phyloP scores from a whole-genome alignment of 2,797 vertebrate genomes.

The Columba guinea region DNA sequence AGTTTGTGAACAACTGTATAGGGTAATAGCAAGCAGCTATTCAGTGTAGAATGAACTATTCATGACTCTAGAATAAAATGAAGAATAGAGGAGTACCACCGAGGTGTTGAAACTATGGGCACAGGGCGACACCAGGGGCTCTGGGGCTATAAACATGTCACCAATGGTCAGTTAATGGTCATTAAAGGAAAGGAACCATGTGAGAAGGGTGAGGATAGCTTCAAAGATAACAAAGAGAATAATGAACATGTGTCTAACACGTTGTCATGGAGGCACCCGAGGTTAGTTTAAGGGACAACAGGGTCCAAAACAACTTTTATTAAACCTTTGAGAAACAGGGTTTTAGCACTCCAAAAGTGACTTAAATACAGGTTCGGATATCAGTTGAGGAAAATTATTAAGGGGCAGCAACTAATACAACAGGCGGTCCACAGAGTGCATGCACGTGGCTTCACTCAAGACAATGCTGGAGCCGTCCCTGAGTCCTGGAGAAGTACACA shows the following conservation, averaged over 20 bases:
- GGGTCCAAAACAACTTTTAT: too few species aligned
- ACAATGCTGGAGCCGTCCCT: too few species aligned
- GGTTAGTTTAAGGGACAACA: too few species aligned
- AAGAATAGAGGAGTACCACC: not conserved
- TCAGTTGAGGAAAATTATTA: too few species aligned
- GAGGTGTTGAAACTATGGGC: not conserved
- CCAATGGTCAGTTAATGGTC: not conserved
- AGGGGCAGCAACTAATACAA: too few species aligned
- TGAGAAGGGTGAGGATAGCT: not conserved
- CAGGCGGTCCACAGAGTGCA: too few species aligned
- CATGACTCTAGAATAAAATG: not conserved
- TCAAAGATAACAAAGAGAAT: not conserved
- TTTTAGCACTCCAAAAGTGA: too few species aligned
- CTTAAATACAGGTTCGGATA: too few species aligned
- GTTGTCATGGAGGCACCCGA: not conserved
- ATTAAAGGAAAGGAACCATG: not conserved
- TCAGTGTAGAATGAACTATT: not conserved
- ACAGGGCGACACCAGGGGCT: not conserved
- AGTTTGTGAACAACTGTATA: not conserved
- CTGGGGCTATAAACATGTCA: not conserved
- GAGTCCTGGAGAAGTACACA: too few species aligned
- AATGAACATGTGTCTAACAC: rapidly evolving
- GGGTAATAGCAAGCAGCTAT: not conserved
- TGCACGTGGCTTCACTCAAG: too few species aligned
- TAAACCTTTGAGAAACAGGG: too few species aligned